phyloP scores from a whole-genome alignment of 2,888 invertebrate species.

The Archips crataeganus region DNA sequence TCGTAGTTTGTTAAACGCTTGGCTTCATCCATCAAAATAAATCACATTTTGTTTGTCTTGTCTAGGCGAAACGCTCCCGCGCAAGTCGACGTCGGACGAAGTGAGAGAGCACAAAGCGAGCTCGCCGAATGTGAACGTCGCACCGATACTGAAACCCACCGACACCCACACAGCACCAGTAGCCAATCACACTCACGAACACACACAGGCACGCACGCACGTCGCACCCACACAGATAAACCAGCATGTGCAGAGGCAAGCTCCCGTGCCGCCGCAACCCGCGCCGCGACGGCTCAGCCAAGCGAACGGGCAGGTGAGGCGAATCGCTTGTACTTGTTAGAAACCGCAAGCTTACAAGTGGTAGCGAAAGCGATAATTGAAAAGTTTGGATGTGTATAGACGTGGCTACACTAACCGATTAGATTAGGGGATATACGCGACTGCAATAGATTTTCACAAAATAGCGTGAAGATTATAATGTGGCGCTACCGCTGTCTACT shows the following conservation, averaged over 20 bases:
- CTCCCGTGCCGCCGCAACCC: constrained; percentile 46
- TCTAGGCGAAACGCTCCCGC: constrained; percentile 67
- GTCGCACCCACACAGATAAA: constrained; percentile 48
- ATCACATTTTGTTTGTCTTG: constrained; percentile 35
- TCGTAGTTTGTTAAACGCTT: neutral
- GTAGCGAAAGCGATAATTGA: neutral
- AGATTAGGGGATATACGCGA: too few relatives aligned
- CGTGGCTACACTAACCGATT: too few relatives aligned
- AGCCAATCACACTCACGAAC: constrained; percentile 62
- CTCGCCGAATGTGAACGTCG: constrained; percentile 69
- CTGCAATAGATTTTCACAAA: too few relatives aligned
- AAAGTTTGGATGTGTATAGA: neutral
- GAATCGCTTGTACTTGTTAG: neutral
- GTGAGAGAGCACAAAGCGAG: constrained; percentile 78
- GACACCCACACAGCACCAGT: constrained; percentile 49
- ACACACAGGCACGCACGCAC: constrained; percentile 48
- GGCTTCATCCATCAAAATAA: constrained; percentile 15
- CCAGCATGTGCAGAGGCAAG: constrained; percentile 36
- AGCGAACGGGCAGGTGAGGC: constrained; percentile 77
- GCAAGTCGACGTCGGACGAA: constrained; percentile 80
- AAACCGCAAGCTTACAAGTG: neutral
- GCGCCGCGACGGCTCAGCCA: constrained; percentile 70
- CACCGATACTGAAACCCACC: constrained; percentile 56
- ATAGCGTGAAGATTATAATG: too few relatives aligned
- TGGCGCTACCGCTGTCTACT: too few relatives aligned